Percentiles rank a stretch among this genome's conserved stretches.
These are phyloP conservation scores for Sapayoa aenigma DNA, from an alignment of 2,113 vertebrate genomes.

Conservation along the genomic window DNA sequence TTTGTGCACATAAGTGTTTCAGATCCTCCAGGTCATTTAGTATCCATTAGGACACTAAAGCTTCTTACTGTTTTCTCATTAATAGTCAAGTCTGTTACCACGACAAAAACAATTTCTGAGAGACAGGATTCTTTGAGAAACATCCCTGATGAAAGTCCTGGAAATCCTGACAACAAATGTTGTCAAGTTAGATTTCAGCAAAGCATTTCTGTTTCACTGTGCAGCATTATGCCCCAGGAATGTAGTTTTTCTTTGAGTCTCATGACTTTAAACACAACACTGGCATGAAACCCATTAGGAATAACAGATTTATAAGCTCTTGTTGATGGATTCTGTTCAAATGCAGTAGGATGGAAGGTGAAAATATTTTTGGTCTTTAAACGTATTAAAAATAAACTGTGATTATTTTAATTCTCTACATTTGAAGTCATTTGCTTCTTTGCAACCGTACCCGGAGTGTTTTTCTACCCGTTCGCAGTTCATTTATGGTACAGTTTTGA, in stretches of 20 bases:
- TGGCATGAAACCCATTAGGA: constrained; percentile 47
- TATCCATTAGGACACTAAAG: constrained; percentile 56
- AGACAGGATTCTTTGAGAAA: constrained; percentile 38
- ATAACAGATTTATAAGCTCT: constrained; percentile 55
- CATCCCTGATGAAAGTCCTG: constrained; percentile 56
- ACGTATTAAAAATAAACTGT: constrained; percentile 35
- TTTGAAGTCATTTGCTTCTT: constrained; percentile 30
- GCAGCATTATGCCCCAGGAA: constrained; percentile 36
- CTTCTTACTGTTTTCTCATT: constrained; percentile 65
- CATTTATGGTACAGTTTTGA: constrained; percentile 41
- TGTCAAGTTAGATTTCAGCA: constrained; percentile 32
- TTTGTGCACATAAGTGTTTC: constrained; percentile 36
- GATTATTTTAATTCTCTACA: constrained; percentile 47
- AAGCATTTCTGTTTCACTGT: constrained; percentile 25
- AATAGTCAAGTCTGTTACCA: constrained; percentile 58
- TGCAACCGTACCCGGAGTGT: not conserved
- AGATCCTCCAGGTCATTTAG: constrained; percentile 60
- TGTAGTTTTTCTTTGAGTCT: constrained; percentile 35
- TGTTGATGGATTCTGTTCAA: constrained; percentile 48
- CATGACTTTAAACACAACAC: constrained; percentile 43
- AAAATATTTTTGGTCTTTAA: constrained; percentile 58
- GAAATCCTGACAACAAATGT: constrained; percentile 55
- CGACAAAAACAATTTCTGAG: constrained; percentile 65
- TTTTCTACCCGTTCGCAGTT: constrained; percentile 44
- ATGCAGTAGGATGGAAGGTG: constrained; percentile 35